Percentiles rank a stretch among this genome's conserved stretches.
These are phyloP conservation scores for Pteromalus puparum DNA, from an alignment of 1,140 invertebrate genomes.

Conservation along the genomic window DNA sequence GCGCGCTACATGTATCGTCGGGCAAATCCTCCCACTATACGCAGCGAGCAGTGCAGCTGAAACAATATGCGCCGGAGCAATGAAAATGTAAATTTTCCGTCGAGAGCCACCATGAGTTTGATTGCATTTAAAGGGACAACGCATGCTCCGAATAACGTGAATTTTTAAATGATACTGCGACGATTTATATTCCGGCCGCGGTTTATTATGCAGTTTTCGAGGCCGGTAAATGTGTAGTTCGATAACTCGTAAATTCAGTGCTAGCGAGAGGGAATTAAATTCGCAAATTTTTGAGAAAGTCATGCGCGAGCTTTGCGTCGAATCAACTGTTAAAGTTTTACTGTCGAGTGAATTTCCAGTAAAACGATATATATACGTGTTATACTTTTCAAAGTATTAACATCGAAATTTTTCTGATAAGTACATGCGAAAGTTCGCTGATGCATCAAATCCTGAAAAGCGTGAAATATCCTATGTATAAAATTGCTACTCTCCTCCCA, in stretches of 20 bases:
- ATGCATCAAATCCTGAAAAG: too few species aligned
- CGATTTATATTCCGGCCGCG: slow-evolving; percentile 46
- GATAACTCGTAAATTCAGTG: background rate
- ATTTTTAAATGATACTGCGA: slow-evolving; percentile 42
- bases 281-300: background rate
- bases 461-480: too few species aligned
- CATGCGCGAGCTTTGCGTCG: too few species aligned
- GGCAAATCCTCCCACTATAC: background rate
- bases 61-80: slow-evolving; percentile 37
- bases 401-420: too few species aligned
- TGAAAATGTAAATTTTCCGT: slow-evolving; percentile 45
- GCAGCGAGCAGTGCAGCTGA: background rate
- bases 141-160: slow-evolving; percentile 14
- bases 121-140: slow-evolving; percentile 35
- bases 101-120: background rate
- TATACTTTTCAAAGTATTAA: too few species aligned
- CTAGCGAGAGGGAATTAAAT: background rate
- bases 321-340: too few species aligned
- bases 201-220: slow-evolving; percentile 2
- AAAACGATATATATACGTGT: too few species aligned
- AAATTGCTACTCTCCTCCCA: background rate
- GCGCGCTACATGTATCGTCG: background rate
- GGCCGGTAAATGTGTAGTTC: background rate
- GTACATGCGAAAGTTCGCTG: too few species aligned
- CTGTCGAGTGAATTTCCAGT: too few species aligned